Conservation (phyloP, 2,113 vertebrate genomes). For the Atrichornis clamosus region DNA sequence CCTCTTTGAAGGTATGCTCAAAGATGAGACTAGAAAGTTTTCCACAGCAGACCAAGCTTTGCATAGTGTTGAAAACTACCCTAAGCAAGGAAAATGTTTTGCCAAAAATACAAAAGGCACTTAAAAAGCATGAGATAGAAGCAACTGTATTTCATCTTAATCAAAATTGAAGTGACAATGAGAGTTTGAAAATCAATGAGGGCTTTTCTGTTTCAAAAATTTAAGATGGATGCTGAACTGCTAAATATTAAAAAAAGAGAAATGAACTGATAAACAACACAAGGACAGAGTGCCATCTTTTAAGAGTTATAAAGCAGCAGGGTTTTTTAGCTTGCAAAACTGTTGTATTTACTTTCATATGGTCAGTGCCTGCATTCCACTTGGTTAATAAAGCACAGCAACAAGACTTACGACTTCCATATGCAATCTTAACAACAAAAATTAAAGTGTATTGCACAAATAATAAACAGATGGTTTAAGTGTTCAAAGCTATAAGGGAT, state of each 20-base stretch:
- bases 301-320: not conserved
- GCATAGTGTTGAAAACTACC: not conserved
- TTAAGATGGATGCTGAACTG: not conserved
- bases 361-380: conserved; percentile 2
- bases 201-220: not conserved
- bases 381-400: conserved; percentile 30
- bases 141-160: not conserved
- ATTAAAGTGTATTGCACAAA: conserved; percentile 5
- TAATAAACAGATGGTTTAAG: conserved; percentile 48
- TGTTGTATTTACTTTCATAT: conserved; percentile 1
- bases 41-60: not conserved
- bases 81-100: not conserved
- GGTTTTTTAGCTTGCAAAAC: not conserved
- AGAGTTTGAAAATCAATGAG: not conserved
- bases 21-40: not conserved
- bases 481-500: not conserved
- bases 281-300: not conserved
- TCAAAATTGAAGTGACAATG: not conserved
- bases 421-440: not conserved
- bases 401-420: conserved; percentile 35
- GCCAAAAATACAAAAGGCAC: not conserved
- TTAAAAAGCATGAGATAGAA: not conserved
- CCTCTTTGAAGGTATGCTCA: not conserved
- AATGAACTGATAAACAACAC: not conserved
- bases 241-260: not conserved